Percentiles rank a stretch among this genome's conserved stretches.
These are phyloP conservation scores for Heliconius nattereri DNA, from an alignment of 1,140 invertebrate species.

Conservation along the genomic window DNA sequence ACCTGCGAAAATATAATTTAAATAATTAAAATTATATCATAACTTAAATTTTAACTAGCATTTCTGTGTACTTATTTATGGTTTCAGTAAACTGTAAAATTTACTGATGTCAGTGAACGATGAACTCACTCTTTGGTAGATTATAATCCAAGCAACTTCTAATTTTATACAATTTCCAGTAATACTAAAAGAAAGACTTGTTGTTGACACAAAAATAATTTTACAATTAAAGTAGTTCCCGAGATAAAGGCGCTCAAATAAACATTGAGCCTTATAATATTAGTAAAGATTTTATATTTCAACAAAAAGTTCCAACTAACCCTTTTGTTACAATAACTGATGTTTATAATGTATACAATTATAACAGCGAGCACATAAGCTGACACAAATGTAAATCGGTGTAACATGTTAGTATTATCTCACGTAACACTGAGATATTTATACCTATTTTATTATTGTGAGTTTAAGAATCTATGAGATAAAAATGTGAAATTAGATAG, in stretches of 20 bases:
- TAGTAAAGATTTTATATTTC: too few relatives aligned
- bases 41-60: background rate
- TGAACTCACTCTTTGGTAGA: background rate
- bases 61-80: background rate
- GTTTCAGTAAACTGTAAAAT: too few relatives aligned
- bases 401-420: background rate
- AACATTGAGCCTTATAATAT: too few relatives aligned
- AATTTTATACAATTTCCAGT: too few relatives aligned
- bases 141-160: too few relatives aligned
- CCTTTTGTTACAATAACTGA: background rate
- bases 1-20: too few relatives aligned
- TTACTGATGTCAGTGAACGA: too few relatives aligned
- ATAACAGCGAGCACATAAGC: background rate
- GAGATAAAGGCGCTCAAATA: too few relatives aligned
- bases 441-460: background rate
- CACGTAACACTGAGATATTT: background rate
- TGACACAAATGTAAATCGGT: background rate
- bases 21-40: background rate
- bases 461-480: background rate
- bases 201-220: too few relatives aligned
- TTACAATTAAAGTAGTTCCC: too few relatives aligned
- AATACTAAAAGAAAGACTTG: too few relatives aligned
- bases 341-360: background rate
- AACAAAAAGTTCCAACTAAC: background rate
- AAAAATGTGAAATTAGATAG: too few relatives aligned